Percentiles rank a stretch among this genome's conserved stretches.
phyloP scores from a whole-genome alignment of 2,113 vertebrate genomes.

The Mohoua ochrocephala region DNA sequence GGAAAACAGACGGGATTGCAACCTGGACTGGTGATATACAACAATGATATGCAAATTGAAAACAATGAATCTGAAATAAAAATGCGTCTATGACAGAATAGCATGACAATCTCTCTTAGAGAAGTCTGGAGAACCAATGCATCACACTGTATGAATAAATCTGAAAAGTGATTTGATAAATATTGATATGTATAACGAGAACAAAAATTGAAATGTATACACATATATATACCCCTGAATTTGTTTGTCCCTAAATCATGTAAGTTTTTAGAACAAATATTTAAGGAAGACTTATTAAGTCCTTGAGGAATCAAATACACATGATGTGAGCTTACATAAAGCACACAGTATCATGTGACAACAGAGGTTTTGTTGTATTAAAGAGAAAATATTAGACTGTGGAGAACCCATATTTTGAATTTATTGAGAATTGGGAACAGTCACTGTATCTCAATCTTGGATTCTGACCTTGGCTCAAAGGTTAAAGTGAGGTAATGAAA shows the following conservation, averaged over 20 bases:
- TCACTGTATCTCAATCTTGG: neutral
- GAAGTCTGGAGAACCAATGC: neutral
- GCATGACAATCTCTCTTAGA: neutral
- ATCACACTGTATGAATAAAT: neutral
- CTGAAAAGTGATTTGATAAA: neutral
- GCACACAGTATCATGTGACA: neutral
- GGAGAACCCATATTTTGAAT: neutral
- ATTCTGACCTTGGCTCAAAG: slow-evolving; percentile 13
- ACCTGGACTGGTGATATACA: neutral
- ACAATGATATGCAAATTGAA: neutral
- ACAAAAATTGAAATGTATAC: neutral
- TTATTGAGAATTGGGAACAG: neutral
- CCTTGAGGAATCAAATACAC: neutral
- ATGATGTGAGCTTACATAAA: neutral
- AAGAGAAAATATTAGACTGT: neutral
- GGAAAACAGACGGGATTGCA: neutral
- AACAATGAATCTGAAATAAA: neutral
- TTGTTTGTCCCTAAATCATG: neutral
- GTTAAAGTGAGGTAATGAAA: slow-evolving; percentile 33
- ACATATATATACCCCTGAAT: neutral
- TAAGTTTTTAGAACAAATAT: neutral
- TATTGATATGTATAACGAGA: neutral
- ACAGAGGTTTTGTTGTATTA: neutral
- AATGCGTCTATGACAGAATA: neutral
- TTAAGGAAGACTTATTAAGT: neutral